Evolutionary conservation across 2,888 invertebrate species (phyloP), one percentile per base, ranked within the genome.

Genomic region (Acronicta psi): DNA sequence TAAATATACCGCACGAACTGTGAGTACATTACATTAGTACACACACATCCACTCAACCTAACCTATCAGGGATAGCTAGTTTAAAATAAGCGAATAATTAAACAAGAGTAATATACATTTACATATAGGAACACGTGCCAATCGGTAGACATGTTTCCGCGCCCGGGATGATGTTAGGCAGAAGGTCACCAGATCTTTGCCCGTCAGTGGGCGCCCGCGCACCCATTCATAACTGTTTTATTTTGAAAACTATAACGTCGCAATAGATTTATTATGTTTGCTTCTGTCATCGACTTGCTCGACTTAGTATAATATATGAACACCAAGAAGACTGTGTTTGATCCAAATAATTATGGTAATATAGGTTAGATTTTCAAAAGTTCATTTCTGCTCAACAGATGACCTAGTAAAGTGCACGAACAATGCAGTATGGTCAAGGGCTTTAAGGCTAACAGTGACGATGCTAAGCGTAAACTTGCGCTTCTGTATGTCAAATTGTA

Each of bases 171-270:
- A 57, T 59, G 8, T 40, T 50, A 50, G 46, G 40, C 42, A 53
- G 59, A 62, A 74, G 64, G 64, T 64, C 76, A 54, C 55, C 66
- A 65, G 74, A 70, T 80, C 76, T 81, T 78, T 76, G 80, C 73
- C 74, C 75, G 76, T 59, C 38, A 73, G 76, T 59, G 20, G 29
- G 69, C 72, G 76, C 58, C 57, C 49, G 72, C 65, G 66, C 60
- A 68, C 51, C 71, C 80, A 83, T 83, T 85, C 84, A 85, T 82
- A 70, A 60, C 56, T 18, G 53, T 58, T 57, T 69, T 83, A 81
- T 81, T 84, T 80, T 77, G 77, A 75, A 70, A 73, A 66, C 46
- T 62, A 17, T 16, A 44, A 45, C 49, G 29, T 46, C 62, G 52
- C 62, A 52, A 29, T 50, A 47, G 37, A 31, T n/a, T 37, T 34